Evolutionary conservation across 1,140 invertebrate genomes (phyloP), one percentile per base, ranked within the genome.

Genomic region (Diachasmimorpha longicaudata): DNA sequence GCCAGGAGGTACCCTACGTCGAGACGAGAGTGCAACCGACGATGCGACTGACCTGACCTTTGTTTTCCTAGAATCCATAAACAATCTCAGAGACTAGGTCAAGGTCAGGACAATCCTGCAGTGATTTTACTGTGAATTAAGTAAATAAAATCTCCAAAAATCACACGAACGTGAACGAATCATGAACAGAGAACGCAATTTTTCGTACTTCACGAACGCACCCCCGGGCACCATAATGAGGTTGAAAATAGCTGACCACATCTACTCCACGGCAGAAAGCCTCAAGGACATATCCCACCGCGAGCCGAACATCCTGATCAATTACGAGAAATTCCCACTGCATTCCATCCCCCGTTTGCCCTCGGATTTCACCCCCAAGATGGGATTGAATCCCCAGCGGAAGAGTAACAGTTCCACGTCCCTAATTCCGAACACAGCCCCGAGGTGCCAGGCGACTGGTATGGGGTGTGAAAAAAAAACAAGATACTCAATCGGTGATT

Each of bases 401-500:
- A 52, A 52, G 16, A 52, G 48, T 52, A 1, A 9, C 6, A 52
- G 48, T 16, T n/a, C 48, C 9, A 16, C 48, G 16, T 46, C 79
- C 78, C 14, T 72, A 55, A 39, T 67, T 75, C 73, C 13, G 74
- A 42, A 4, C 69, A 0, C 68, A 76, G 13, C 19, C 11, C 16
- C 75, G 21, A 78, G 67, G 19, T 48, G 52, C 74, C 55, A 55
- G 31, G 6, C 2, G 6, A 3, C 31, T 31, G 31, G 31, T 31
- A 31, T 31, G 31, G 2, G 31, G 2, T n/a, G 63, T 66, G 14
- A n/a, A 46, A 0, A 4, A 0, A 66, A 2, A 83, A 1, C 83
- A 23, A 82, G 67, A 10, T 85, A 86, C 37, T 87, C 81, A 0
- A 68, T 74, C 3, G 85, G 84, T 6, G 83, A 87, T 80, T 83